Percentiles rank a stretch among this genome's conserved stretches.
phyloP scores from a whole-genome alignment of 2,888 invertebrate species.

The Liodrosophila aerea region DNA sequence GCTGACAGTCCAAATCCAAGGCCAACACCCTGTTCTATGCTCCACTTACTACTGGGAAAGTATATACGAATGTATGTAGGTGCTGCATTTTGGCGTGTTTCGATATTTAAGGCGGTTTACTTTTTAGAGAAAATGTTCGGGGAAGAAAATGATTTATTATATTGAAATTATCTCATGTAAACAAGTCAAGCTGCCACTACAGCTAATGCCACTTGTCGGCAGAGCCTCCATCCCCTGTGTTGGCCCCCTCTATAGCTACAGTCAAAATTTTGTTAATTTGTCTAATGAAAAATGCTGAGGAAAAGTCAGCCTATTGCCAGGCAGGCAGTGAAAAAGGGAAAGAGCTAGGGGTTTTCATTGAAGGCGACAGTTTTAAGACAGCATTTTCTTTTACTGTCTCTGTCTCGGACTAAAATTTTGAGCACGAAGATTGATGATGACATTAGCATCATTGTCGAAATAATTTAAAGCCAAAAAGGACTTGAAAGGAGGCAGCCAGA shows the following conservation, averaged over 20 bases:
- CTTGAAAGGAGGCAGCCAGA: conserved; percentile 17
- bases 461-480: conserved; percentile 65
- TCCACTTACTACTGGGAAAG: conserved; percentile 14
- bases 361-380: conserved; percentile 56
- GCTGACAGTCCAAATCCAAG: conserved; percentile 52
- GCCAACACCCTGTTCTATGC: conserved; percentile 22
- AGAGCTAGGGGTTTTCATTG: conserved; percentile 31
- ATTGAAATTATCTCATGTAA: conserved; percentile 80
- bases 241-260: conserved; percentile 1
- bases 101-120: not conserved
- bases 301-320: conserved; percentile 45
- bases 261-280: conserved; percentile 73
- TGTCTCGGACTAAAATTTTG: conserved; percentile 51
- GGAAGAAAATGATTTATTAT: conserved; percentile 74
- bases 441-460: conserved; percentile 81
- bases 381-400: conserved; percentile 12
- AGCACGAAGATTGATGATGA: conserved; percentile 81
- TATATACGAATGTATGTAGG: too few relatives aligned
- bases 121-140: conserved; percentile 35
- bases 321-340: too few relatives aligned
- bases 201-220: conserved; percentile 77
- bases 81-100: conserved; percentile 9
- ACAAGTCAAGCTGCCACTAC: conserved; percentile 79
- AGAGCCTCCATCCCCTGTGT: conserved; percentile 7
- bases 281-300: conserved; percentile 72